These are phyloP conservation scores for Sinodicranocentrus sp. DNA, from an alignment of 2,888 invertebrate genomes.

Conservation along the genomic window DNA sequence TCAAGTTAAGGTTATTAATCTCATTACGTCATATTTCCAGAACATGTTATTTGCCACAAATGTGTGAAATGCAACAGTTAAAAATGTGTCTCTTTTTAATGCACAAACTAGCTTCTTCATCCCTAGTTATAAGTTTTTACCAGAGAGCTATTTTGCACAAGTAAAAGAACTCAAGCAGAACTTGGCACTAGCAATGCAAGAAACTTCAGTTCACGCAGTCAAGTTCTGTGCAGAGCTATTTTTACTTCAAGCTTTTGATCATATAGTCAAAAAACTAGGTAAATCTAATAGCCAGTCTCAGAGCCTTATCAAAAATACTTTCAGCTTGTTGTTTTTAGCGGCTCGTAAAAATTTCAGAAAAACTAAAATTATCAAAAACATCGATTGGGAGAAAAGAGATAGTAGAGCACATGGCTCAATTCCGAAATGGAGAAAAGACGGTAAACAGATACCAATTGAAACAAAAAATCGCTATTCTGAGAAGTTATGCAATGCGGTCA, in stretches of 20 bases:
- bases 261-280: neutral
- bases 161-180: neutral
- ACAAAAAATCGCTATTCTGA: neutral
- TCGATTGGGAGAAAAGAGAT: neutral
- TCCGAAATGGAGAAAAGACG: slow-evolving; percentile 1
- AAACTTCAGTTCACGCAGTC: neutral
- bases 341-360: neutral
- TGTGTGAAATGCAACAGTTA: neutral
- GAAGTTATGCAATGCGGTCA: neutral
- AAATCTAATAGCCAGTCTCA: neutral
- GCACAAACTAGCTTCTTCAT: neutral
- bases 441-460: neutral
- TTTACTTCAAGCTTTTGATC: neutral
- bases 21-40: slow-evolving; percentile 7
- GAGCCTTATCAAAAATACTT: neutral
- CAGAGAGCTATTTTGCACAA: neutral
- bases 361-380: neutral
- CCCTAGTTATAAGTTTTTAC: neutral
- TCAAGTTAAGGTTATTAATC: too few species aligned
- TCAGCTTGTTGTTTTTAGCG: neutral
- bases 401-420: neutral
- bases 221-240: neutral
- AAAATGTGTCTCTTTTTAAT: neutral
- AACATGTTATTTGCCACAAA: neutral
- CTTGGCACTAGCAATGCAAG: neutral